Evolutionary conservation across 2,113 vertebrate species (phyloP).

Genomic region (Syngnathus typhle): DNA sequence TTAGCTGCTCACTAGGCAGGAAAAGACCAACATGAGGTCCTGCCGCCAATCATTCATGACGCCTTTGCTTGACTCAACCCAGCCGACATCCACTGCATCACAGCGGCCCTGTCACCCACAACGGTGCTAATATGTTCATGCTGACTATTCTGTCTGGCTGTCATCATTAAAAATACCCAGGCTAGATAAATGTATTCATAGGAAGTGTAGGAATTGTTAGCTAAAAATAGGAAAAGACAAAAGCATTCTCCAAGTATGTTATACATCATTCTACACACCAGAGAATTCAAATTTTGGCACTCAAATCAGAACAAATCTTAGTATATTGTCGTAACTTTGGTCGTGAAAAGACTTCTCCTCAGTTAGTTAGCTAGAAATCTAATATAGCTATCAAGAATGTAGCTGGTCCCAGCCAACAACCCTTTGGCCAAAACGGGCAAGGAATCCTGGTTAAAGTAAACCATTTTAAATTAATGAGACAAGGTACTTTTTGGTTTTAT

Average conservation of each 20-base stretch:
- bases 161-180: conserved; percentile 10
- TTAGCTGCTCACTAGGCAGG: conserved; percentile 64
- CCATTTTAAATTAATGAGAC: too few relatives aligned
- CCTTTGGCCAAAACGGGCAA: too few relatives aligned
- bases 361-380: too few relatives aligned
- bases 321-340: too few relatives aligned
- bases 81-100: conserved; percentile 2
- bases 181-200: background rate
- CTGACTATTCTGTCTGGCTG: background rate
- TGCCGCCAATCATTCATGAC: conserved; percentile 42
- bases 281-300: too few relatives aligned
- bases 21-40: conserved; percentile 48
- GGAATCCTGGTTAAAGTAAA: too few relatives aligned
- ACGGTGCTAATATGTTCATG: background rate
- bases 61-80: conserved; percentile 40
- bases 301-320: too few relatives aligned
- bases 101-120: background rate
- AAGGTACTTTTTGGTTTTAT: too few relatives aligned
- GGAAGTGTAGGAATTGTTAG: background rate
- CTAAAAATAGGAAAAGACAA: background rate
- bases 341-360: too few relatives aligned
- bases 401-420: too few relatives aligned
- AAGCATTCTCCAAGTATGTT: background rate
- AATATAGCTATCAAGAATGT: too few relatives aligned
- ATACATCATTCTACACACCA: background rate